phyloP scores from a whole-genome alignment of 2,797 vertebrate genomes.

The Poeciliopsis turneri region DNA sequence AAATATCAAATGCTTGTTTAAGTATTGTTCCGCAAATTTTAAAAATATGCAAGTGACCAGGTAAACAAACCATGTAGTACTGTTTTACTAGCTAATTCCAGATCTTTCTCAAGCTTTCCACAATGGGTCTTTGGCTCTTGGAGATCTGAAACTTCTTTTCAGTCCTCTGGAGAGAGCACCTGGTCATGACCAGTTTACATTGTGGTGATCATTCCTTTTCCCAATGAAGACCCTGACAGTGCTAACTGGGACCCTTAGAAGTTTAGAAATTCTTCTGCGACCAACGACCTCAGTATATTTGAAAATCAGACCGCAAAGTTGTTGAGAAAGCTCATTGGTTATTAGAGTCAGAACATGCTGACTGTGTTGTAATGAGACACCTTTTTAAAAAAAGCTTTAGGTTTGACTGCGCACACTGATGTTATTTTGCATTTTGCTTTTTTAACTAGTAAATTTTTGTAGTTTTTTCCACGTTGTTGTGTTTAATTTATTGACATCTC shows the following conservation, averaged over 20 bases:
- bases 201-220: not conserved
- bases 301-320: not conserved
- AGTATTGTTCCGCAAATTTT: not conserved
- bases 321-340: not conserved
- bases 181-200: not conserved
- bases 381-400: not conserved
- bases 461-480: not conserved
- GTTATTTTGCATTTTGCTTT: not conserved
- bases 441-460: not conserved
- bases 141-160: not conserved
- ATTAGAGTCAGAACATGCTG: not conserved
- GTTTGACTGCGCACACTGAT: too few relatives aligned
- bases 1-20: not conserved
- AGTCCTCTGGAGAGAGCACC: not conserved
- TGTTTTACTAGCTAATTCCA: not conserved
- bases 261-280: not conserved
- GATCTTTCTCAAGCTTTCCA: not conserved
- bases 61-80: not conserved
- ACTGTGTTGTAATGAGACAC: not conserved
- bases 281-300: not conserved
- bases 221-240: not conserved
- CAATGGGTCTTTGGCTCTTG: not conserved
- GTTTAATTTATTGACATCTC: not conserved
- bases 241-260: not conserved
- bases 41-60: not conserved